A percentile compares a stretch with the other conserved stretches of the same genome.
phyloP scores from a whole-genome alignment of 2,888 invertebrate species.

The Thelaira solivaga region DNA sequence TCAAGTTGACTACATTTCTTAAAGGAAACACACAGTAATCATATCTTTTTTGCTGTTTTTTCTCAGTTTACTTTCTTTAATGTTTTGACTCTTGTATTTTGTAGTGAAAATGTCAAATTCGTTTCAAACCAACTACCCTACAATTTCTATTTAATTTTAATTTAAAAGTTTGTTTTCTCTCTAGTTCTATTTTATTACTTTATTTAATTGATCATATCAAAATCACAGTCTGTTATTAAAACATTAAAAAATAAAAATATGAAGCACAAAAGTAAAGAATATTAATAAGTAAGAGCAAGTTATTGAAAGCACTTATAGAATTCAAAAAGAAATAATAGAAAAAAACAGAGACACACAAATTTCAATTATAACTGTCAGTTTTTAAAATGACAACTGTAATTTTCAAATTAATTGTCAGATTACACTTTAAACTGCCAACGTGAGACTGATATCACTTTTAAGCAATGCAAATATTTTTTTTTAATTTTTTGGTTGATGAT shows the following conservation, averaged over 20 bases:
- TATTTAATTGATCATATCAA: conserved; percentile 37
- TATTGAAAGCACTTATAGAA: conserved; percentile 28
- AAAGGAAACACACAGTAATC: no score
- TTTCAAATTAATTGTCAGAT: conserved; percentile 75
- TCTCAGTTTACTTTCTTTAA: no score
- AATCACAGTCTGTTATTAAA: conserved; percentile 24
- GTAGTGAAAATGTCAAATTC: neutral
- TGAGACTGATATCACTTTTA: conserved; percentile 17
- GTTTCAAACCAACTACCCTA: no score
- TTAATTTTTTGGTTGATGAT: no score
- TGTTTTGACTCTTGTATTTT: neutral
- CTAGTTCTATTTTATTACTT: neutral
- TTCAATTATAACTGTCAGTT: conserved; percentile 73
- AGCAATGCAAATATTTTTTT: no score
- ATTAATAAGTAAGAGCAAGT: neutral
- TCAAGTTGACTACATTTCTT: no score
- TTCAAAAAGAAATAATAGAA: conserved; percentile 19
- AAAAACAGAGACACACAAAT: conserved; percentile 63
- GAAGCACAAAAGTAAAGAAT: neutral
- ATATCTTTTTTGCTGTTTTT: no score
- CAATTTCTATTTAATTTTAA: no score
- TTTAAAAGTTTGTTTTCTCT: neutral
- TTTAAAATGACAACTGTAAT: conserved; percentile 71
- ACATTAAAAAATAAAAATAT: neutral
- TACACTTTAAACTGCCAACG: conserved; percentile 64